Evolutionary conservation across 2,888 invertebrate species (phyloP), one percentile per base, ranked within the genome.

Genomic region (Troides aeacus): DNA sequence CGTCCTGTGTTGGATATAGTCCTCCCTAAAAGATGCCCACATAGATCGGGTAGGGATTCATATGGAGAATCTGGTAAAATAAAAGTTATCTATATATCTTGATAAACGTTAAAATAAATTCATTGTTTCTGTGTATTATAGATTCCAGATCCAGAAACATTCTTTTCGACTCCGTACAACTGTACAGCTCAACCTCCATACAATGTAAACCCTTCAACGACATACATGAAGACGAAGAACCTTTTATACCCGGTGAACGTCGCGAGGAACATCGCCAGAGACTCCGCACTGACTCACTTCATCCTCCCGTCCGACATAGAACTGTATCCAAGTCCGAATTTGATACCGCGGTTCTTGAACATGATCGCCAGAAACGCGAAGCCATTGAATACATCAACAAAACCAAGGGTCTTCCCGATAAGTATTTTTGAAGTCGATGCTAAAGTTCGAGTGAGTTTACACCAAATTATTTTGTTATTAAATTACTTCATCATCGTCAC

Each of bases 211-310:
- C 87, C 93, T 1, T 94, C 94, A 0, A 93, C 94, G 72, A 94
- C 97, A 79, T 97, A 97, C 87, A 97, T 96, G 90, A 94, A 94
- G 65, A 94, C 95, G 78, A 97, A 97, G 84, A 96, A 95, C 79
- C 93, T 98, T 15, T 88, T 97, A 30, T 98, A 98, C 84, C 98
- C 98, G 2, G 97, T 98, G 69, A 98, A 98, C 86, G 97, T 97
- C 15, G 97, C 97, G 0, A 93, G 98, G 46, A 98, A 98, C 85
- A 94, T 97, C n/a, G 98, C 98, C 0, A 93, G 98, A 62, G 97
- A 97, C 78, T 94, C 95, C 46, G 96, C 97, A 0, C 93, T 95
- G 61, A 97, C 98, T 0, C 95, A 97, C 84, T 98, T 94, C 84
- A 94, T 98, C 58, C 93, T 98, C 69, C 95, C 97, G 39, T 97